Base-by-base conservation (phyloP, 2,888 invertebrate genomes). In the Agonum fuliginosum region DNA sequence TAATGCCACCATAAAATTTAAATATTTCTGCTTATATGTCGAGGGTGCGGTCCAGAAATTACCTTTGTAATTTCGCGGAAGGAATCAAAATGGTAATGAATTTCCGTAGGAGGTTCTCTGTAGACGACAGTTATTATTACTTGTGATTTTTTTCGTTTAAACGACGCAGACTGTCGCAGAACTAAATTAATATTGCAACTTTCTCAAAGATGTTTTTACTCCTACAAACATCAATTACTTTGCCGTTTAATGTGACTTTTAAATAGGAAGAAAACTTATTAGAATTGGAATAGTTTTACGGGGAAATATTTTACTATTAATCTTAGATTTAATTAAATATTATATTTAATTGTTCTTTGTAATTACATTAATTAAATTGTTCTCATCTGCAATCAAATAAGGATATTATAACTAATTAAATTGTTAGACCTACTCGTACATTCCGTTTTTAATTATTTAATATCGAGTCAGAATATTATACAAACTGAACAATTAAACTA, bases 21-120 rank as follows among this genome's bases (percentile, higher is more conserved):
- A 62, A 62, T 62, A 46, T 46, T 46, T 17, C 46, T 46, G 10
- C 17, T 46, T 46, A 8, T 46, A 54, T 48, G 20, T 19, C 8
- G 48, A 20, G 48, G 54, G 54, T 12, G 46, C 17, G 46, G 46
- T 12, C 46, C 3, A 17, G 46, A 46, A 46, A 46, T 62, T 62
- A 27, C 17, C 58, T 62, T 27, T 14, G 58, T 62, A 62, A 62
- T 62, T 54, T 30, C 30, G 58, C 58, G 58, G 58, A 62, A 62
- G 58, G 58, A 62, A 62, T 62, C 58, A 62, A 62, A 62, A 62
- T 62, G 58, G 17, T 62, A 62, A 62, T 62, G 17, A 62, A 62
- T 62, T 62, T 62, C 58, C 58, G 58, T 62, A 17, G 58, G 58
- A 62, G 58, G 58, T 62, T 12, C 58, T 6, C 58, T 62, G 58